Conservation (phyloP, 2,797 vertebrate species). For the Otolemur crassicaudatus region DNA sequence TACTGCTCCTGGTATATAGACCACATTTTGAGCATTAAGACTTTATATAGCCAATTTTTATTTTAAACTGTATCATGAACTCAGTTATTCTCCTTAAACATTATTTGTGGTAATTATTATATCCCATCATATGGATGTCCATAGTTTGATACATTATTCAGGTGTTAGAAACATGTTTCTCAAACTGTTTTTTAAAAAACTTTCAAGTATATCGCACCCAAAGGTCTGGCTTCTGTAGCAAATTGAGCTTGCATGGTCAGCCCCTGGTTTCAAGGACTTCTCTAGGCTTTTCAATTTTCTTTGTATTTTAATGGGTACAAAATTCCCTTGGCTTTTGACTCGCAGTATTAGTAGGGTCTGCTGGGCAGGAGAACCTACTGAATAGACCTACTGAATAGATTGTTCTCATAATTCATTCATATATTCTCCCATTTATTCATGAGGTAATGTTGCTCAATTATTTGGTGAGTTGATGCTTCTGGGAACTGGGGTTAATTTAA, state of each 20-base stretch:
- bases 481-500: not conserved
- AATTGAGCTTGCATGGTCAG: not conserved
- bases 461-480: not conserved
- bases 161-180: conserved; percentile 15
- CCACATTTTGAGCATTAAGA: not conserved
- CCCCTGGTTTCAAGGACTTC: not conserved
- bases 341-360: not conserved
- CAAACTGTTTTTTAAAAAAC: not conserved
- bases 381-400: not conserved
- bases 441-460: not conserved
- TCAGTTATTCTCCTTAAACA: not conserved
- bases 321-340: not conserved
- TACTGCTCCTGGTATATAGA: not conserved
- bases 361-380: not conserved
- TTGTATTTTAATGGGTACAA: not conserved
- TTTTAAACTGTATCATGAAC: not conserved
- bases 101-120: not conserved
- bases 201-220: not conserved
- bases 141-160: not conserved
- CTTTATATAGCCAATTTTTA: not conserved
- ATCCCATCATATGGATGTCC: not conserved
- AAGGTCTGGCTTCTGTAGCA: not conserved
- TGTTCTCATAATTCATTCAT: not conserved
- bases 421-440: not conserved
- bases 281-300: not conserved